phyloP scores from a whole-genome alignment of 2,797 vertebrate species.

The Crypturellus tataupa region DNA sequence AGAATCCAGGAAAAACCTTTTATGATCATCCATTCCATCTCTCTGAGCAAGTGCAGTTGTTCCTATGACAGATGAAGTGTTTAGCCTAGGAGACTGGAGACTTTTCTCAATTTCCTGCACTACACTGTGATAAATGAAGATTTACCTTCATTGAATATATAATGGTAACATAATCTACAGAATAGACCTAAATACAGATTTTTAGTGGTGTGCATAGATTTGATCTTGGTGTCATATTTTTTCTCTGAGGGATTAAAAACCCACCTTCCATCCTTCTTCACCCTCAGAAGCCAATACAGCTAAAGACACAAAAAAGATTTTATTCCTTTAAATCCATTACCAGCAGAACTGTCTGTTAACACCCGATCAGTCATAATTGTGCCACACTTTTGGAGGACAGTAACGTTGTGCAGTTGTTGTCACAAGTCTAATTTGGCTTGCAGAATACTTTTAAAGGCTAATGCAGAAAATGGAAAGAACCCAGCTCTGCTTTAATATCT shows the following conservation, averaged over 20 bases:
- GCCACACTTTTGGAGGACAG: background rate
- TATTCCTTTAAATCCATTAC: background rate
- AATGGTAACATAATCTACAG: constrained; percentile 3
- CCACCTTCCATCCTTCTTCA: background rate
- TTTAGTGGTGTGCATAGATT: background rate
- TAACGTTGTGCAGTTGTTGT: background rate
- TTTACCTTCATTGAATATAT: background rate
- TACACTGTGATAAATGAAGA: background rate
- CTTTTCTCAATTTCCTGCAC: background rate
- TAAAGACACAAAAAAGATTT: background rate
- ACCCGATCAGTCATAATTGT: background rate
- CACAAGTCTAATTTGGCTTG: background rate
- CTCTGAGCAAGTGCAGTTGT: background rate
- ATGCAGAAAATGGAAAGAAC: background rate
- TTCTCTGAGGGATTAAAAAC: background rate
- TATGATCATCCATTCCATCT: background rate
- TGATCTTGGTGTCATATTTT: background rate
- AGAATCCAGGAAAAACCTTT: background rate
- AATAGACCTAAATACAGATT: background rate
- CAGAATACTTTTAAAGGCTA: background rate
- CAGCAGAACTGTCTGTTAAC: background rate
- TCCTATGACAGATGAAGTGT: background rate
- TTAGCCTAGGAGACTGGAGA: background rate
- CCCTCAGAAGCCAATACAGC: background rate
- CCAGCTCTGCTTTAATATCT: background rate